Percentiles rank a stretch among this genome's conserved stretches.
phyloP scores from a whole-genome alignment of 1,140 invertebrate genomes.

The Papilio xuthus region DNA sequence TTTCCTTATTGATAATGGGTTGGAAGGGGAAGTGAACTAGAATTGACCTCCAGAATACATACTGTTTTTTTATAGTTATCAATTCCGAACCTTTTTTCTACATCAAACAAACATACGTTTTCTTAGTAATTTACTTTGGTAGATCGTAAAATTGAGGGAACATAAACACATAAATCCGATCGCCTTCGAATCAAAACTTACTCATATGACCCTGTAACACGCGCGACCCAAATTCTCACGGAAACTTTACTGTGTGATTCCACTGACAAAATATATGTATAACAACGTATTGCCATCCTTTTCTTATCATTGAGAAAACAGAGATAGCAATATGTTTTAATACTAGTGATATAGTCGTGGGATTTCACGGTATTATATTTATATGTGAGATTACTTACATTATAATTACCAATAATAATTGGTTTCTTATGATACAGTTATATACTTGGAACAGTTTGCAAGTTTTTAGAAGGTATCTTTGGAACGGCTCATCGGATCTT shows the following conservation, averaged over 20 bases:
- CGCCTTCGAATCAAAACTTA: constrained; percentile 16
- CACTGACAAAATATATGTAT: neutral
- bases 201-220: constrained; percentile 2
- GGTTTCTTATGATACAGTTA: too few species aligned
- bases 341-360: too few species aligned
- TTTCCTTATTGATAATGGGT: too few species aligned
- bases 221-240: constrained; percentile 5
- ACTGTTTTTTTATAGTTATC: constrained; percentile 1
- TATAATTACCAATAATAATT: too few species aligned
- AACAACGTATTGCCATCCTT: neutral
- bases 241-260: neutral
- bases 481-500: too few species aligned
- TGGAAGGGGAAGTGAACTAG: too few species aligned
- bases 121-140: constrained; percentile 1
- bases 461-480: too few species aligned
- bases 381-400: too few species aligned
- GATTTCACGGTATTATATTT: too few species aligned
- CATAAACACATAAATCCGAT: constrained; percentile 25
- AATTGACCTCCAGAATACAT: neutral
- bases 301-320: too few species aligned
- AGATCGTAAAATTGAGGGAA: constrained; percentile 12
- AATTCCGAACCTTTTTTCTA: neutral
- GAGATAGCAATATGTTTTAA: too few species aligned
- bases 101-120: neutral
- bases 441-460: too few species aligned